Evolutionary conservation across 2,888 invertebrate species (phyloP), one percentile per base, ranked within the genome.

Genomic region (Cephonodes hylas): DNA sequence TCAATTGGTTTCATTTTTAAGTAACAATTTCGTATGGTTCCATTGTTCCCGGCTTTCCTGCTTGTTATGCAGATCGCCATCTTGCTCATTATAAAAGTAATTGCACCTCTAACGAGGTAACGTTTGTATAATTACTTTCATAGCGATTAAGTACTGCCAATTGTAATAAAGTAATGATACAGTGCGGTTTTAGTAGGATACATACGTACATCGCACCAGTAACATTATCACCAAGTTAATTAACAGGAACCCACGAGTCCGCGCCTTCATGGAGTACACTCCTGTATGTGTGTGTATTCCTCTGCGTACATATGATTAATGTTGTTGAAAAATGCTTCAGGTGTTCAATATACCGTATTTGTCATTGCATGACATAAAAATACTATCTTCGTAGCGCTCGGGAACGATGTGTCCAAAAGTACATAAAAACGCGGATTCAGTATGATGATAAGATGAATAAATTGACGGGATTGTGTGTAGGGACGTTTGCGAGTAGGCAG

Each of bases 361-460:
- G 18, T 15, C 18, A 38, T 23, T 60, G 59, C 58, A 57, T 61
- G 44, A 56, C 62, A 65, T 64, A 60, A 63, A 73, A 78, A 78
- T 67, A 66, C 72, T 63, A 70, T 63, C 68, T 69, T 73, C 63
- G 68, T 68, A 71, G 67, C 70, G 70, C 69, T 62, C 72, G 64
- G 66, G 66, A n/a, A 67, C 66, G 66, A 66, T 67, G 23, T 71
- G 71, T 75, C 69, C 70, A 73, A 72, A 76, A 77, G 77, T 74
- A 73, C 74, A 71, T 64, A 77, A 78, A 77, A 77, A 71, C 68
- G 74, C 58, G 67, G 76, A 75, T 78, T 74, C 84, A 83, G 83
- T 75, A 71, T 72, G 75, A 76, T 75, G 84, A 84, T 85, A 83
- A 83, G 83, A 76, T 75, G 61, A 73, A 75, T 71, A 75, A 76